Evolutionary conservation across 2,888 invertebrate species (phyloP), one percentile per base, ranked within the genome.

Genomic region (Cylloceria caligata): DNA sequence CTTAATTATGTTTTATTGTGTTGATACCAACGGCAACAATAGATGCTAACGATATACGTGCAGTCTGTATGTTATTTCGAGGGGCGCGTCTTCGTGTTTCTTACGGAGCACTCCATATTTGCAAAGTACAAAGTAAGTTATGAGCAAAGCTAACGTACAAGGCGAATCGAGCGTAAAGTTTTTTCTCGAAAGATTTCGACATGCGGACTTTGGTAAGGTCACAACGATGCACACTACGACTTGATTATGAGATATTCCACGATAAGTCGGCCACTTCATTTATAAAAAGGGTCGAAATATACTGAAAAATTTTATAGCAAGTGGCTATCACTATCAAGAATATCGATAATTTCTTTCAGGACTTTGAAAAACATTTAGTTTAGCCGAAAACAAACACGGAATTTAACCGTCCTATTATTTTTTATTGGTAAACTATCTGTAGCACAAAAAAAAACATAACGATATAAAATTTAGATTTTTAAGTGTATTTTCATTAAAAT

Each of bases 1-100:
- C 30, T 73, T 52, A 2, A 60, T 16, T 24, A 71, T 49, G 39
- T 57, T 73, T 67, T 62, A 67, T 49, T 67, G 13, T 19, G 74
- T 42, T 74, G 16, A 64, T 55, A 45, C 52, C 34, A 16, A 55
- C 39, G 42, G n/a, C 13, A 39, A 74, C 74, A 65, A 55, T 74
- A 42, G n/a, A n/a, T n/a, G n/a, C 65, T 30, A 67, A 74, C 34
- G 74, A 65, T n/a, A 45, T 19, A 30, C 6, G 27, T n/a, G 9
- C 27, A 52, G 16, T 24, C 36, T 19, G 27, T 42, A n/a, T 45
- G 19, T 74, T 30, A 55, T 42, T 47, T 67, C 65, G 65, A 47
- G n/a, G 11, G 47, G 27, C 16, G n/a, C 16, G 4, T 16, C 2
- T 21, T 47, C 45, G 7, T 34, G 16, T 47, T 67, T 6, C 9